Evolutionary conservation across 1,140 invertebrate species (phyloP).

Genomic region (Hypothenemus hampei): DNA sequence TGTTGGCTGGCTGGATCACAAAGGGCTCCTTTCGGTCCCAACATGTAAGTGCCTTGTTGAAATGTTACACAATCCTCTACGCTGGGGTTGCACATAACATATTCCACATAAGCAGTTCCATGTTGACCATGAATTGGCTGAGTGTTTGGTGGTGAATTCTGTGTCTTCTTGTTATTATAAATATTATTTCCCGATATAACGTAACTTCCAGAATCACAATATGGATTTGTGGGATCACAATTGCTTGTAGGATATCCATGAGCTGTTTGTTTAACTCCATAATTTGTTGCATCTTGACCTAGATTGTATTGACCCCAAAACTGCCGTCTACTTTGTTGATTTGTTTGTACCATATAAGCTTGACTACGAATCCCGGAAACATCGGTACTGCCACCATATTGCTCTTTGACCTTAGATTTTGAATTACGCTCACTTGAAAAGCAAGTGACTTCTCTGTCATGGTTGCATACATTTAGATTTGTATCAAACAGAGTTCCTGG

Average conservation of each 20-base stretch:
- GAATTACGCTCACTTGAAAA: slow-evolving; percentile 28
- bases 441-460: slow-evolving; percentile 53
- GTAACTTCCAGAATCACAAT: background rate
- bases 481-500: slow-evolving; percentile 63
- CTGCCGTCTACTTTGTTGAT: background rate
- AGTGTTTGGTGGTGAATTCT: slow-evolving; percentile 1
- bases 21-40: slow-evolving; percentile 13
- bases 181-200: slow-evolving; percentile 4
- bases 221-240: slow-evolving; percentile 13
- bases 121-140: too few relatives aligned
- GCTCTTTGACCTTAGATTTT: slow-evolving; percentile 1
- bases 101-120: slow-evolving; percentile 11
- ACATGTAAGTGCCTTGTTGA: slow-evolving; percentile 14
- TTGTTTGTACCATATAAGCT: background rate
- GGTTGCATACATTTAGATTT: slow-evolving; percentile 54
- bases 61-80: slow-evolving; percentile 19
- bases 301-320: background rate
- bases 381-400: slow-evolving; percentile 14
- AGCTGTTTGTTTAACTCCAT: background rate
- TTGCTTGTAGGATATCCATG: too few relatives aligned
- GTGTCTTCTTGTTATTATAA: slow-evolving; percentile 1
- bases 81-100: slow-evolving; percentile 23
- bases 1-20: slow-evolving; percentile 17
- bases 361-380: background rate
- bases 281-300: background rate